phyloP scores from a whole-genome alignment of 2,888 invertebrate species.

The Agonopterix heracliana region DNA sequence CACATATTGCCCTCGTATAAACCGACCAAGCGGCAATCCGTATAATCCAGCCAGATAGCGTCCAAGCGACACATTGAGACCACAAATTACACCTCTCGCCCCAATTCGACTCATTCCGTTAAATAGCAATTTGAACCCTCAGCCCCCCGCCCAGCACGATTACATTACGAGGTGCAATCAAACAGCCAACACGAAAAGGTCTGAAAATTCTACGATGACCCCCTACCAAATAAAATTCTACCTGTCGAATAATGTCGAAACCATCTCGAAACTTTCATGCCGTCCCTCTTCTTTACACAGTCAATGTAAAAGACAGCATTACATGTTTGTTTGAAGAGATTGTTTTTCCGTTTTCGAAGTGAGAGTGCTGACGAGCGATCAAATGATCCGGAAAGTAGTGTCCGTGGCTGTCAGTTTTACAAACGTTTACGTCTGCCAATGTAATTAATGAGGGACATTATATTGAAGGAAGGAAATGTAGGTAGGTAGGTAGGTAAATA shows the following conservation, averaged over 20 bases:
- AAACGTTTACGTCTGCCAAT: constrained; percentile 2
- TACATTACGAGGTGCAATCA: constrained; percentile 12
- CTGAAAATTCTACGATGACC: constrained; percentile 1
- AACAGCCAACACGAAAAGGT: constrained; percentile 10
- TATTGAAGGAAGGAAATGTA: no score
- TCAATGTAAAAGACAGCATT: no score
- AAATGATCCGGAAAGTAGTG: constrained; percentile 20
- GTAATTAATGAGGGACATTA: no score
- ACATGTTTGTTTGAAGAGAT: no score
- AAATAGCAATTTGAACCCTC: constrained; percentile 19
- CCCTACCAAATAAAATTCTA: not conserved
- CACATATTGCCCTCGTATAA: no score
- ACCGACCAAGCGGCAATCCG: no score
- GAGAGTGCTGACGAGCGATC: constrained; percentile 8
- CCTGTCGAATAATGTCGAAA: no score
- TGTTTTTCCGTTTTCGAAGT: not conserved
- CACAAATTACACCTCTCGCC: not conserved
- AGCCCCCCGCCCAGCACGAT: constrained; percentile 12
- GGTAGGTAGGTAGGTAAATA: no score
- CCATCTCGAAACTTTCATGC: no score
- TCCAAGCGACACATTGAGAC: not conserved
- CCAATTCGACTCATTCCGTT: constrained; percentile 12
- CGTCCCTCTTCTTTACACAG: no score
- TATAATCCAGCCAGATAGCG: no score
- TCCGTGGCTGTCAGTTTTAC: not conserved